Percentiles rank a stretch among this genome's conserved stretches.
phyloP scores from a whole-genome alignment of 2,888 invertebrate species.

The Ectemnius continuus region DNA sequence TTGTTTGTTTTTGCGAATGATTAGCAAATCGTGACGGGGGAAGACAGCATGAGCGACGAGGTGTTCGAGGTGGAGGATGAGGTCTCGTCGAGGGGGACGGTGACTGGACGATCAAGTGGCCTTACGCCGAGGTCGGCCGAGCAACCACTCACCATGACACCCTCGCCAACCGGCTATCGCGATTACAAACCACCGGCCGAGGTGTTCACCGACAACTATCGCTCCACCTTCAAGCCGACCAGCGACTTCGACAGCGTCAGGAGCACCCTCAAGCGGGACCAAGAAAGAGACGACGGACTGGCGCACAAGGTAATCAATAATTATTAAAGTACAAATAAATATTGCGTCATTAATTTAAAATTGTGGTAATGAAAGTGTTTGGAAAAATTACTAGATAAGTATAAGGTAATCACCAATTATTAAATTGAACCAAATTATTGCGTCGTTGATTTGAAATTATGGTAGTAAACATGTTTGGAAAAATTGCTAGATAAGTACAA shows the following conservation, averaged over 20 bases:
- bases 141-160: constrained; percentile 75
- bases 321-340: too few relatives aligned
- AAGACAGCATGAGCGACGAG: constrained; percentile 91
- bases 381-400: too few relatives aligned
- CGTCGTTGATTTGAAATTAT: too few relatives aligned
- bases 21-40: constrained; percentile 81
- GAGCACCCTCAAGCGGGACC: constrained; percentile 49
- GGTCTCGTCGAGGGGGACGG: constrained; percentile 29
- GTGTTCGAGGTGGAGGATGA: constrained; percentile 86
- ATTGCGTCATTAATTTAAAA: too few relatives aligned
- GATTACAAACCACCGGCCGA: constrained; percentile 88
- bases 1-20: background rate
- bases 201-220: constrained; percentile 77
- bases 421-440: too few relatives aligned
- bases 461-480: too few relatives aligned
- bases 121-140: constrained; percentile 45
- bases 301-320: constrained; percentile 67
- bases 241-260: constrained; percentile 51
- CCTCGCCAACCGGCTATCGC: constrained; percentile 89
- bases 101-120: constrained; percentile 32
- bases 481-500: too few relatives aligned
- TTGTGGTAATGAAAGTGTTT: too few relatives aligned
- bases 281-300: constrained; percentile 65
- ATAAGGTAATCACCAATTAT: too few relatives aligned
- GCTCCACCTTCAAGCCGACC: constrained; percentile 50